Base-by-base conservation (phyloP, 2,888 invertebrate species). In the Linyphia triangularis region DNA sequence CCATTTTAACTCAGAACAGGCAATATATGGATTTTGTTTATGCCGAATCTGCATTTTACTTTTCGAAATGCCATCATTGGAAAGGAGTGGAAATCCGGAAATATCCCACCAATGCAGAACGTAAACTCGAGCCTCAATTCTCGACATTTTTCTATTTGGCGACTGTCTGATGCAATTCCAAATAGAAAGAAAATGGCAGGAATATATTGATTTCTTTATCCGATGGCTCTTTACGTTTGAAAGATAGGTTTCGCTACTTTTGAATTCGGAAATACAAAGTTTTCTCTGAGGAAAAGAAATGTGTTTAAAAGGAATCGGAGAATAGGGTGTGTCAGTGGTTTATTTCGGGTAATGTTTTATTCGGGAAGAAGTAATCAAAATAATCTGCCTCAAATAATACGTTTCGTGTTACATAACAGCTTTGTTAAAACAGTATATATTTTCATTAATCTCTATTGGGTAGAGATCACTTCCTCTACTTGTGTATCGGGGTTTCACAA, bases 1-100 rank as follows among this genome's bases (percentile, higher is more conserved):
- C 51, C 51, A 70, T 16, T 63, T 16, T 24, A 2, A 40, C 37
- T 63, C 30, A 22, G 30, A 77, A 22, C 37, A n/a, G 28, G 63
- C 77, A 77, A 77, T 77, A 63, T 77, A 77, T 77, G 61, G 77
- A 77, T 77, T 77, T 77, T 77, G 37, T 77, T 77, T 63, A 77
- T 77, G 77, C 77, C 40, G 7, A n/a, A 61, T 77, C 63, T 24
- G 77, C 77, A 40, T 30, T 73, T 73, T 73, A n/a, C 40, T 59
- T 28, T 61, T 26, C 40, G 26, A 63, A 69, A 24, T 10, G 22
- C 33, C 19, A 19, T 1, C 6, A 51, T 1, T 19, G 28, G 61
- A 4, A 16, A 13, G 59, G 37, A 70, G 30, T 61, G 22, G 19
- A 24, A 57, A 69, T 63, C 78, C 22, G 63, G 40, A 63, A 65